Percentiles rank a stretch among this genome's conserved stretches.
Conservation (phyloP, 2,113 vertebrate genomes). For the Urocitellus parryii region DNA sequence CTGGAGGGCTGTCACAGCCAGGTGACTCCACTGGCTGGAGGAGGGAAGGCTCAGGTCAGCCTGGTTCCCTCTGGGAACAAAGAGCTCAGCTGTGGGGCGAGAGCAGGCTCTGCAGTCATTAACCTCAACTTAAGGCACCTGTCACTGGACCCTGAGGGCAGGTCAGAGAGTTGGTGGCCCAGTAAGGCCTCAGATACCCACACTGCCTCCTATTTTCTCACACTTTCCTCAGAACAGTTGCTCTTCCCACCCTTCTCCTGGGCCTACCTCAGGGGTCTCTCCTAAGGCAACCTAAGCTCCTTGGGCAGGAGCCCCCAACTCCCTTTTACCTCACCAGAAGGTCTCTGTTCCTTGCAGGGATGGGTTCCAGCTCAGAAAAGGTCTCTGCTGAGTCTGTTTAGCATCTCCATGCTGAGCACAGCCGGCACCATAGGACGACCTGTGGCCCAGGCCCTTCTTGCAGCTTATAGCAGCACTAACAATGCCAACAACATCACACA, state of each 20-base stretch:
- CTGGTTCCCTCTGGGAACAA: not conserved
- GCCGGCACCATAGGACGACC: no score
- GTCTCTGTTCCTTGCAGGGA: not conserved
- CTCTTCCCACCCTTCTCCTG: not conserved
- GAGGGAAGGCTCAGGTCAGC: not conserved
- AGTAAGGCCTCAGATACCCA: not conserved
- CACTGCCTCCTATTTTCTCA: not conserved
- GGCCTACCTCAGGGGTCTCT: no score
- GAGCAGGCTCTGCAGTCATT: not conserved
- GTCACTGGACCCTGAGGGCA: not conserved
- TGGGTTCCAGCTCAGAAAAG: not conserved
- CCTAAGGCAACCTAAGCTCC: not conserved
- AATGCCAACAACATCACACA: not conserved
- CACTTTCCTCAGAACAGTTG: not conserved
- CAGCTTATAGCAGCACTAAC: not conserved
- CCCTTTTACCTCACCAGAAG: not conserved
- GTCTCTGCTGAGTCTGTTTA: not conserved
- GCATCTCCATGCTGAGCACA: not conserved
- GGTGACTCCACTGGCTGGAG: not conserved
- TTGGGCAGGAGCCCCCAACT: not conserved
- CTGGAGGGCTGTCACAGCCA: not conserved
- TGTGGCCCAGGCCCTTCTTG: accelerated
- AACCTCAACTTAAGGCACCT: not conserved
- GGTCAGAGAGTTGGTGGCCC: not conserved
- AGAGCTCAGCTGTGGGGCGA: not conserved